Conservation (phyloP, 2,797 vertebrate genomes). For the Corythornis leucogaster region DNA sequence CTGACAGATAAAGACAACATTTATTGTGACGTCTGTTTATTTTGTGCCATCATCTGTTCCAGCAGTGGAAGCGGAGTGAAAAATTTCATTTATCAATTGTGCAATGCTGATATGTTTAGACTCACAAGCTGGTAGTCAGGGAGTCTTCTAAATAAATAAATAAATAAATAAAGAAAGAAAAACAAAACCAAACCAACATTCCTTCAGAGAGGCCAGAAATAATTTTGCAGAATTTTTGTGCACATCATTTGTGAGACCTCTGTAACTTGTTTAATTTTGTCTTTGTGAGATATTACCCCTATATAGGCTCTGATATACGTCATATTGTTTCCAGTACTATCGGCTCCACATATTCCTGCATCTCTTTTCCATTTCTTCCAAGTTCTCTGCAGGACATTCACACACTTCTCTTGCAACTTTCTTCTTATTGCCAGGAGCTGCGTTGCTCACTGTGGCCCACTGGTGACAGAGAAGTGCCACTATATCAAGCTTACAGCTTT, state of each 20-base stretch:
- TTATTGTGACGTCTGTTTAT: background rate
- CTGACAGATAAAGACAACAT: background rate
- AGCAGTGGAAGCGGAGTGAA: background rate
- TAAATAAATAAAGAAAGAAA: too few relatives aligned
- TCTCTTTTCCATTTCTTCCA: background rate
- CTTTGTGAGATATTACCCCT: background rate
- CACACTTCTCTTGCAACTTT: background rate
- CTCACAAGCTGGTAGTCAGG: background rate
- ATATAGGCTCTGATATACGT: background rate
- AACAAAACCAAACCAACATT: background rate
- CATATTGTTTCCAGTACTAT: background rate
- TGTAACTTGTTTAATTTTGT: background rate
- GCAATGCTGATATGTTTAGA: background rate
- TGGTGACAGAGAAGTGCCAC: background rate
- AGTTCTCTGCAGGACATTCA: background rate
- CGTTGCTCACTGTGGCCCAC: background rate
- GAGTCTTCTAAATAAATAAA: background rate
- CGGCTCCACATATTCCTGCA: background rate
- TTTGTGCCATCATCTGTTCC: background rate
- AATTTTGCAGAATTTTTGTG: background rate
- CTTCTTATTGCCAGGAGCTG: background rate
- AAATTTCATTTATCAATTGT: background rate
- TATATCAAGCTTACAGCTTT: background rate
- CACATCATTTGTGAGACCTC: background rate
- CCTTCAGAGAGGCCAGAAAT: background rate